Percentiles rank a stretch among this genome's conserved stretches.
phyloP scores from a whole-genome alignment of 2,797 vertebrate genomes.

The Megaceryle alcyon region DNA sequence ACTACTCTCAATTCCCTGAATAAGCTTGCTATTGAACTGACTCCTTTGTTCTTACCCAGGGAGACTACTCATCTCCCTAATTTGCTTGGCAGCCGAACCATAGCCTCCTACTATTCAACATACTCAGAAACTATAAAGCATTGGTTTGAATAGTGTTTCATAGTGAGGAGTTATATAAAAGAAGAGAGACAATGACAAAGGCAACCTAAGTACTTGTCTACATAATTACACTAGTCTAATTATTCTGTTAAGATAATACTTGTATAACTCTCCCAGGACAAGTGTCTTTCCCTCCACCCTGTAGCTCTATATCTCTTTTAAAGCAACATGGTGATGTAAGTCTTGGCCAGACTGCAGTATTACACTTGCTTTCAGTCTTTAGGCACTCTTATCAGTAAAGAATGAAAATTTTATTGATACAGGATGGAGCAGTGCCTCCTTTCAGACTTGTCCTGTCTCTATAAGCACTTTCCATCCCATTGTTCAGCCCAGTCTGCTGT shows the following conservation, averaged over 20 bases:
- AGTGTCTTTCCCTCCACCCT: not conserved
- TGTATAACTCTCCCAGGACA: not conserved
- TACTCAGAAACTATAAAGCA: not conserved
- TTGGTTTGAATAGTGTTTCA: conserved; percentile 1
- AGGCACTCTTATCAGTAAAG: not conserved
- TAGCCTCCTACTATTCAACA: not conserved
- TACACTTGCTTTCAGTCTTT: not conserved
- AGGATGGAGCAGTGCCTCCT: not conserved
- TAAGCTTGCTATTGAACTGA: not conserved
- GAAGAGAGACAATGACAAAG: not conserved
- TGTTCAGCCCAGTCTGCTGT: not conserved
- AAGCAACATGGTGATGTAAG: not conserved
- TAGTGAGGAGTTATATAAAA: not conserved
- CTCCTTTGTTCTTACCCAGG: not conserved
- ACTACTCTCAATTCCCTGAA: not conserved
- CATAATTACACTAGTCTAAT: not conserved
- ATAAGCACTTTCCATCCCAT: not conserved
- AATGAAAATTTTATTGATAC: not conserved
- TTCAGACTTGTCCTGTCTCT: not conserved
- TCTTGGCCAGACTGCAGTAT: not conserved
- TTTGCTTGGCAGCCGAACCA: conserved; percentile 17
- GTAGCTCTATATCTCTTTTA: not conserved
- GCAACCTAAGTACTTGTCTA: not conserved
- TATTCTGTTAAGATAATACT: not conserved
- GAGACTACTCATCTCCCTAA: not conserved